phyloP scores from a whole-genome alignment of 1,140 invertebrate species.

The Aplysia californica region DNA sequence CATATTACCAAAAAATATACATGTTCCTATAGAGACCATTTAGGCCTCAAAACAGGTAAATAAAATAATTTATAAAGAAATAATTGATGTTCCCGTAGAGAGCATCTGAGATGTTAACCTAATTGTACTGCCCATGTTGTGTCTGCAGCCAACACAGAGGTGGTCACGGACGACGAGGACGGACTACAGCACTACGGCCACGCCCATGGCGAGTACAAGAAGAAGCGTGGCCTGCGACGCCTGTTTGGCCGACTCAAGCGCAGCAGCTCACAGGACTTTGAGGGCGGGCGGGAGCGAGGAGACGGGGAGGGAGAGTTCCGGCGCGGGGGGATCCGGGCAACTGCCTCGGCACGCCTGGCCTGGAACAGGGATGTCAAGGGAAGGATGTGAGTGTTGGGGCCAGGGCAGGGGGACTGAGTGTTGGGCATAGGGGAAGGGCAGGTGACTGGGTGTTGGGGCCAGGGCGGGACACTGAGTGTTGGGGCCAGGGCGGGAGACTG shows the following conservation, averaged over 20 bases:
- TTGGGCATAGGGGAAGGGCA: too few species aligned
- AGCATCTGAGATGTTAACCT: too few species aligned
- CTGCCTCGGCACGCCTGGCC: constrained; percentile 80
- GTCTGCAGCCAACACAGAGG: constrained; percentile 76
- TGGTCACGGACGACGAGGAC: constrained; percentile 60
- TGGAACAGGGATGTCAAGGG: constrained; percentile 70
- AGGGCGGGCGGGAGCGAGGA: constrained; percentile 69
- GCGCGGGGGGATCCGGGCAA: constrained; percentile 80
- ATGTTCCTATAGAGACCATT: too few species aligned
- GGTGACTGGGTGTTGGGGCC: not conserved
- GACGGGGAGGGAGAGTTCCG: constrained; percentile 70
- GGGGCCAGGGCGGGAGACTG: too few species aligned
- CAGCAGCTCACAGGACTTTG: constrained; percentile 79
- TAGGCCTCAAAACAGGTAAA: too few species aligned
- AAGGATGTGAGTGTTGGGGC: constrained; percentile 26
- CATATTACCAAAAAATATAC: too few species aligned
- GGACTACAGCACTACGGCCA: constrained; percentile 43
- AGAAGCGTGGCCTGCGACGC: constrained; percentile 72
- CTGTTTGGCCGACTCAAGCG: constrained; percentile 75
- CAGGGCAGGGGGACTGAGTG: too few species aligned
- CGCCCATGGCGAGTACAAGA: constrained; percentile 53
- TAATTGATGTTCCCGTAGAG: too few species aligned
- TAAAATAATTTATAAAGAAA: too few species aligned
- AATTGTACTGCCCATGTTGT: too few species aligned
- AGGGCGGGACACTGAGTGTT: not conserved